These are phyloP conservation scores for Ctenoplectra terminalis DNA, from an alignment of 1,140 invertebrate species.

Conservation along the genomic window DNA sequence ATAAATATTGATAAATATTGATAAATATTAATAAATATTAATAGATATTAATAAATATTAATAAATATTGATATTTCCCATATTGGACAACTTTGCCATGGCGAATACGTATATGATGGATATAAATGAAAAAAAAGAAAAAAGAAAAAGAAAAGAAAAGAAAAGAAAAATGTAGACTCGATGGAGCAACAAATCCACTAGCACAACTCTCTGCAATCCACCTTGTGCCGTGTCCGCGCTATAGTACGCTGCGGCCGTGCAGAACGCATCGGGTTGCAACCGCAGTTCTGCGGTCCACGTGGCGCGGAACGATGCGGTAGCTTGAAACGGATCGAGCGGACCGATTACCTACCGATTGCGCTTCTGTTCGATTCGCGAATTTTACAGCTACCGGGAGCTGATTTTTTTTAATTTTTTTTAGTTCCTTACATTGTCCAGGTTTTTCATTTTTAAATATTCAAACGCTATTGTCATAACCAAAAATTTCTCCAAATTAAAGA, in stretches of 20 bases:
- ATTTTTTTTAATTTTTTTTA: background rate
- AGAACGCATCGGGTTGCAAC: constrained; percentile 21
- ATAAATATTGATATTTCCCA: no score
- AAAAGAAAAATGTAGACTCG: background rate
- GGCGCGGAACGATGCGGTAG: constrained; percentile 8
- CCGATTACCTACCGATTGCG: background rate
- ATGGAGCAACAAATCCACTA: background rate
- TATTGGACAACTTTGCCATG: no score
- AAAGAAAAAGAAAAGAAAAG: no score
- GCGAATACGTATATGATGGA: no score
- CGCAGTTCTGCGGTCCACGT: constrained; percentile 39
- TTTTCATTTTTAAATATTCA: no score
- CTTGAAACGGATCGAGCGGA: background rate
- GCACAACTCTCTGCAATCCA: background rate
- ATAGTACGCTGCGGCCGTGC: background rate
- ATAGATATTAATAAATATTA: no score
- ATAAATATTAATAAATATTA: no score
- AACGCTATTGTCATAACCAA: no score
- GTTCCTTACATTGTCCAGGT: no score
- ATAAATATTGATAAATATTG: no score
- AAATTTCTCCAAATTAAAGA: no score
- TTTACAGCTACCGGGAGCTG: background rate
- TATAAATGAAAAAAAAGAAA: no score
- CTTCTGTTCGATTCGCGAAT: background rate
- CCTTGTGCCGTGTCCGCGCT: background rate